Percentiles rank a stretch among this genome's conserved stretches.
Conservation (phyloP, 1,140 invertebrate genomes). For the Batillaria attramentaria region DNA sequence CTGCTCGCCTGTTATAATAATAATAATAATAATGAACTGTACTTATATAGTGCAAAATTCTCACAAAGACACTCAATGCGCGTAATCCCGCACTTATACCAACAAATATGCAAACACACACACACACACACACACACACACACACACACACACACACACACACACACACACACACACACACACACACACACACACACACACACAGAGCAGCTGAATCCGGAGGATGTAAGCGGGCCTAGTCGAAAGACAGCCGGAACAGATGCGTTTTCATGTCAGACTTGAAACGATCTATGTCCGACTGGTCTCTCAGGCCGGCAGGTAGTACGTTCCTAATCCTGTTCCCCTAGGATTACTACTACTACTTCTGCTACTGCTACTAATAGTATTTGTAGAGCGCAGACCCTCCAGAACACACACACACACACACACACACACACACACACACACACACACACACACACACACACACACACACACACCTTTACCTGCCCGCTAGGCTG, state of each 20-base stretch:
- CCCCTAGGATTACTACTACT: no score
- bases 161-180: not conserved
- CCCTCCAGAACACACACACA: not conserved
- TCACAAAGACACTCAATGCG: no score
- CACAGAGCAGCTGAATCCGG: not conserved
- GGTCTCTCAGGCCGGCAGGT: not conserved
- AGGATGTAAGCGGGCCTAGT: not conserved
- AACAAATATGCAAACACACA: no score
- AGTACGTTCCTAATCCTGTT: no score
- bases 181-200: constrained; percentile 11
- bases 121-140: not conserved
- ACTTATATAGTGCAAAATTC: no score
- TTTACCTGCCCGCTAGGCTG: no score
- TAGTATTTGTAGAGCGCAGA: no score
- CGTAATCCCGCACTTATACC: not conserved
- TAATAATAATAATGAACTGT: no score
- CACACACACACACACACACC: not conserved
- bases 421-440: not conserved
- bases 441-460: not conserved
- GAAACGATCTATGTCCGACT: not conserved
- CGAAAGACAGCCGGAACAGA: not conserved
- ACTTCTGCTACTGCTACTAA: no score
- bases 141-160: not conserved
- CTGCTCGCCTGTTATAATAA: no score
- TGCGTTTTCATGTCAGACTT: not conserved